Evolutionary conservation across 1,140 invertebrate species (phyloP).

Genomic region (Tetramorium simillimum): DNA sequence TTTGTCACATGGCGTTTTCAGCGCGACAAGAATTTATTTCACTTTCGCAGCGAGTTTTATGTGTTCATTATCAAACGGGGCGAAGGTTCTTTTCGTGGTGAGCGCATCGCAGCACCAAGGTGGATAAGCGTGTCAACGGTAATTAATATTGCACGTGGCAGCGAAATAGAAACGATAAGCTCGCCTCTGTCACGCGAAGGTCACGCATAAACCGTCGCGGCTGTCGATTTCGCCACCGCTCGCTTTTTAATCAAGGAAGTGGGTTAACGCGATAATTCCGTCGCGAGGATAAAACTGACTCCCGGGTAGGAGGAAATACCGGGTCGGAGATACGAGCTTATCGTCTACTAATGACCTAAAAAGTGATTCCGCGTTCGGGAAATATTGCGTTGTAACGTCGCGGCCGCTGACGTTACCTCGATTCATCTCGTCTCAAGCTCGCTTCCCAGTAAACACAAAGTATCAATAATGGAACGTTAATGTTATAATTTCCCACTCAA

Average conservation of each 20-base stretch:
- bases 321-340: conserved; percentile 20
- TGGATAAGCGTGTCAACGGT: neutral
- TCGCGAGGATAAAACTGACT: conserved; percentile 25
- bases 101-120: neutral
- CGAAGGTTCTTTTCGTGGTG: neutral
- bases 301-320: conserved; percentile 23
- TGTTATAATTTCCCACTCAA: no score
- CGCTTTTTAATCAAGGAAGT: conserved; percentile 77
- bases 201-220: conserved; percentile 43
- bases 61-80: neutral
- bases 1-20: neutral
- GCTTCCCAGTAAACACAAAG: no score
- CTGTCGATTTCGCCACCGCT: conserved; percentile 25
- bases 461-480: no score
- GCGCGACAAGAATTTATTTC: neutral
- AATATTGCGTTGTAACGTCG: neutral
- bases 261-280: conserved; percentile 72
- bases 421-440: neutral
- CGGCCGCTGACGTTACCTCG: neutral
- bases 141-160: conserved; percentile 63
- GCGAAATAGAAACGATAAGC: conserved; percentile 68
- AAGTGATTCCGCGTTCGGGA: conserved; percentile 3
- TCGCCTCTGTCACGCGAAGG: conserved; percentile 76
- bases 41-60: neutral
- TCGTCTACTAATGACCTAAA: neutral